Conservation (phyloP, 2,113 vertebrate genomes). For the Mormyrus iriodes region DNA sequence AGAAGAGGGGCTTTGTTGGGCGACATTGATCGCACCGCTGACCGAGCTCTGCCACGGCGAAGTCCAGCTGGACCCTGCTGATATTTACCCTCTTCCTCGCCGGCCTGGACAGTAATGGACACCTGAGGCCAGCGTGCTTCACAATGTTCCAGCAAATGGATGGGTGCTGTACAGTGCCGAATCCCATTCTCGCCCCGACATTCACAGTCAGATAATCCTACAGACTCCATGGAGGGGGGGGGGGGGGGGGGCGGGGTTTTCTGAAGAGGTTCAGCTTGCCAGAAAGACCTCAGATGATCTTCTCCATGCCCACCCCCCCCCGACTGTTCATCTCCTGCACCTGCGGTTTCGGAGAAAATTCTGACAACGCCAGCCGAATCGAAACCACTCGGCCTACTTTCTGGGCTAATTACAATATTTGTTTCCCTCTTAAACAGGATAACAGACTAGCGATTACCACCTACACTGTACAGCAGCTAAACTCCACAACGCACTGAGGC, state of each 20-base stretch:
- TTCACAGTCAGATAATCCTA: background rate
- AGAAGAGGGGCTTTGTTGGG: background rate
- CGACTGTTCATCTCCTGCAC: background rate
- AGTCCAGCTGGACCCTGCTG: no score
- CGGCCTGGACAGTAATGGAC: background rate
- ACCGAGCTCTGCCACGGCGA: background rate
- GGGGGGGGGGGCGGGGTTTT: background rate
- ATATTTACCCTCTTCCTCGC: background rate
- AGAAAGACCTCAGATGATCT: background rate
- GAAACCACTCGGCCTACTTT: background rate
- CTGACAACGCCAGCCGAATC: background rate
- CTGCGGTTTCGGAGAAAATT: background rate
- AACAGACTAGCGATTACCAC: background rate
- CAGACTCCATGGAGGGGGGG: background rate
- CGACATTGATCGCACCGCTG: background rate
- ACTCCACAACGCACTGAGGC: background rate
- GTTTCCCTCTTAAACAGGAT: background rate
- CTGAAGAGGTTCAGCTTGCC: background rate
- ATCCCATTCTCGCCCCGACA: background rate
- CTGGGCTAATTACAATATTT: conserved; percentile 5
- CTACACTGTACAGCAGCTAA: background rate
- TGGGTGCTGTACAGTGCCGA: background rate
- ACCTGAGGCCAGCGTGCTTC: background rate
- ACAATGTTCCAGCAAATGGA: background rate
- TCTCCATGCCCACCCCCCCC: background rate